Evolutionary conservation across 2,888 invertebrate species (phyloP).

Genomic region (Meloe dianella): DNA sequence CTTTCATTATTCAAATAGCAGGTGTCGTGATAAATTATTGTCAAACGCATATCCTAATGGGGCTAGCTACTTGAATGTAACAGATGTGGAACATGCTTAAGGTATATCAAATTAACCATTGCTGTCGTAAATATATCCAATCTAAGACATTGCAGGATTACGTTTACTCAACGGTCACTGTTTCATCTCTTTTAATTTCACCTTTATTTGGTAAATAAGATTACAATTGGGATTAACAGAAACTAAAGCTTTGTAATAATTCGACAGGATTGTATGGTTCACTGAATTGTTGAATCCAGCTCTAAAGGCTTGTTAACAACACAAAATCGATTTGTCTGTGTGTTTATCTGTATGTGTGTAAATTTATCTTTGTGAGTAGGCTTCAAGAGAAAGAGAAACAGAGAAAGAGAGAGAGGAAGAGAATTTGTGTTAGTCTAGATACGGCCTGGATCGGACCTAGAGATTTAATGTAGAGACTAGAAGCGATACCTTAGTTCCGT

Average conservation of each 20-base stretch:
- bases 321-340: slow-evolving; percentile 1
- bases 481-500: slow-evolving; percentile 15
- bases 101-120: neutral
- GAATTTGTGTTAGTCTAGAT: neutral
- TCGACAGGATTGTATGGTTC: neutral
- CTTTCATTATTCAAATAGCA: neutral
- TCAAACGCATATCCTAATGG: neutral
- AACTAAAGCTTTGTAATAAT: slow-evolving; percentile 5
- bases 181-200: neutral
- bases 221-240: slow-evolving; percentile 3
- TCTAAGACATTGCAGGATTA: neutral
- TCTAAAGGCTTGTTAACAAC: slow-evolving; percentile 5
- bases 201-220: neutral
- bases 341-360: neutral
- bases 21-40: slow-evolving; percentile 1
- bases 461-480: slow-evolving; percentile 19
- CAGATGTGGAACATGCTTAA: slow-evolving; percentile 11
- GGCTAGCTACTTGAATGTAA: neutral
- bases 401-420: neutral
- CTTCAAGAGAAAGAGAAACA: neutral
- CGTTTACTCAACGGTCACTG: neutral
- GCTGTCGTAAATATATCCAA: too few relatives aligned
- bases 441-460: slow-evolving; percentile 3
- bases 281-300: neutral
- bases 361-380: neutral